phyloP scores from a whole-genome alignment of 2,113 vertebrate species.

The Pseudorectes ferrugineus region DNA sequence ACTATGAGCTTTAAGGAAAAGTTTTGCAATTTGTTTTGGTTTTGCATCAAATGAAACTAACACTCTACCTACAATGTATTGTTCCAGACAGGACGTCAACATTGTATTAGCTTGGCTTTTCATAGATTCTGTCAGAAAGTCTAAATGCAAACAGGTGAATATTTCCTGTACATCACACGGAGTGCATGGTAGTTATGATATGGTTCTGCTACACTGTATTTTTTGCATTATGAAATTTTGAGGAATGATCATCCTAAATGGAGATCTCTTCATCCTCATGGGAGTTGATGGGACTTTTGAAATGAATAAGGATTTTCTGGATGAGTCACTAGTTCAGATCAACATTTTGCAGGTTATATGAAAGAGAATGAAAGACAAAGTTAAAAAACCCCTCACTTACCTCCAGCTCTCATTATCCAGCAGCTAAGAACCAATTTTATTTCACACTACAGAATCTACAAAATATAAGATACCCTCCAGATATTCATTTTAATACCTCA shows the following conservation, averaged over 20 bases:
- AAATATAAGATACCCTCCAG: background rate
- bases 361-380: background rate
- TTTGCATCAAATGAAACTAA: background rate
- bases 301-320: background rate
- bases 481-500: background rate
- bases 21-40: background rate
- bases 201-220: background rate
- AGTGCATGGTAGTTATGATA: background rate
- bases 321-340: background rate
- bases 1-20: background rate
- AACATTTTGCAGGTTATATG: background rate
- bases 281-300: background rate
- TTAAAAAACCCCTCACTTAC: rapidly evolving
- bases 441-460: background rate
- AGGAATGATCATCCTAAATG: background rate
- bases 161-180: background rate
- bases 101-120: background rate
- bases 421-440: background rate
- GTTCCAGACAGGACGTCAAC: background rate
- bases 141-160: background rate
- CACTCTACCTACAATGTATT: background rate
- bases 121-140: background rate
- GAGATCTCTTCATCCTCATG: background rate
- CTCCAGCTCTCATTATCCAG: background rate
- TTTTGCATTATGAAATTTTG: background rate